A percentile compares a stretch with the other conserved stretches of the same genome.
These are phyloP conservation scores for Oncorhynchus keta DNA, from an alignment of 2,113 vertebrate genomes.

Conservation along the genomic window DNA sequence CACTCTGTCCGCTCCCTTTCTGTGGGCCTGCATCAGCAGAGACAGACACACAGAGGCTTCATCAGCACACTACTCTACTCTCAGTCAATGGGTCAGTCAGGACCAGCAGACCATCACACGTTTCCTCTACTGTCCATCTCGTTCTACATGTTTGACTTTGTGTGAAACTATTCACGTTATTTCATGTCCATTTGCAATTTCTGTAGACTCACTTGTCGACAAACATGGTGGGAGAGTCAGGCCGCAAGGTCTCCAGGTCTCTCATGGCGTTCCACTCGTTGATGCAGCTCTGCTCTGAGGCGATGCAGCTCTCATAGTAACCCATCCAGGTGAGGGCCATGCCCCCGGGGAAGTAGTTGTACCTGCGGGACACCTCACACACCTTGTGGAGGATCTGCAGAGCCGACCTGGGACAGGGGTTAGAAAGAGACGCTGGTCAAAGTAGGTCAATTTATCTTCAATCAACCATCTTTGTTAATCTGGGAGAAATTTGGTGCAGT, in stretches of 20 bases:
- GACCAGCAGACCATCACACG: not conserved
- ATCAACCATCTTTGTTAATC: not conserved
- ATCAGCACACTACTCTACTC: not conserved
- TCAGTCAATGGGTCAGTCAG: not conserved
- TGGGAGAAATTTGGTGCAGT: not conserved
- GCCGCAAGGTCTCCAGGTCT: constrained; percentile 90
- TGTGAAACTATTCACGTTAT: not conserved
- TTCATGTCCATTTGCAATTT: not conserved
- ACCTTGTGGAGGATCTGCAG: constrained; percentile 96
- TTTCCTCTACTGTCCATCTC: not conserved
- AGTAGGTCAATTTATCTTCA: not conserved
- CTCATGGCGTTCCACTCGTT: constrained; percentile 98
- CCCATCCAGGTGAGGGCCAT: constrained; percentile 92
- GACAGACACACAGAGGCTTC: not conserved
- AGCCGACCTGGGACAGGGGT: constrained; percentile 82
- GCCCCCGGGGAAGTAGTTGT: constrained; percentile 94
- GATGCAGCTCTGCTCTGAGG: constrained; percentile 96
- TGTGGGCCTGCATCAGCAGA: constrained; percentile 77
- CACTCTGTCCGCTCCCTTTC: constrained; percentile 90
- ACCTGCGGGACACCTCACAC: constrained; percentile 88
- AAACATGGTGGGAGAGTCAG: constrained; percentile 90
- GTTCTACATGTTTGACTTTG: not conserved
- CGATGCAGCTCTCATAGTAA: constrained; percentile 94
- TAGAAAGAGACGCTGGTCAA: constrained; percentile 8
- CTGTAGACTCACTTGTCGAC: constrained; percentile 85